These are phyloP conservation scores for Epizoanthus scotinus DNA, from an alignment of 92 coral and sea anemone genomes.

Conservation along the genomic window DNA sequence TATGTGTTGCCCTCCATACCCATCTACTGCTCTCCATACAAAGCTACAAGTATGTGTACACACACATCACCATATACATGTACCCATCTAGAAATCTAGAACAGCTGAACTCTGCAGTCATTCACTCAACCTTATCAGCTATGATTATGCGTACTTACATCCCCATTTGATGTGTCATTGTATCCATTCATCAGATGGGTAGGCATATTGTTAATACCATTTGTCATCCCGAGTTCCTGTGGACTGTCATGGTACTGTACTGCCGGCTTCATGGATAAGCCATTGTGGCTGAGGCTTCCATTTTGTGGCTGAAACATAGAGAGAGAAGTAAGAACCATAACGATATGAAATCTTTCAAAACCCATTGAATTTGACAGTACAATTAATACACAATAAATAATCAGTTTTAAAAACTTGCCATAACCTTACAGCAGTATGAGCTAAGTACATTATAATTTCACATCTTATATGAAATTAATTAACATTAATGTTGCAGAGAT, in stretches of 20 bases:
- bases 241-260: constrained; percentile 22
- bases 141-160: constrained; percentile 39
- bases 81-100: too few species aligned
- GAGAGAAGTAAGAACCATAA: not conserved
- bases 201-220: constrained; percentile 49
- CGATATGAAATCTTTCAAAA: not conserved
- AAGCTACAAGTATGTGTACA: too few species aligned
- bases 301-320: constrained; percentile 39
- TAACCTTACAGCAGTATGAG: too few species aligned
- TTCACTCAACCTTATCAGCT: not conserved
- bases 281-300: constrained; percentile 40
- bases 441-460: too few species aligned
- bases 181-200: constrained; percentile 73
- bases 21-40: too few species aligned
- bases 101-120: not conserved
- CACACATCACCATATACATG: too few species aligned
- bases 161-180: constrained; percentile 42
- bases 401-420: too few species aligned
- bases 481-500: too few species aligned
- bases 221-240: constrained; percentile 48
- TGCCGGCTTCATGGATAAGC: constrained; percentile 10
- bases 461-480: too few species aligned
- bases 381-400: too few species aligned
- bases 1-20: too few species aligned
- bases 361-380: too few species aligned